These are phyloP conservation scores for Monopis laevigella DNA, from an alignment of 2,888 invertebrate species.

Conservation along the genomic window DNA sequence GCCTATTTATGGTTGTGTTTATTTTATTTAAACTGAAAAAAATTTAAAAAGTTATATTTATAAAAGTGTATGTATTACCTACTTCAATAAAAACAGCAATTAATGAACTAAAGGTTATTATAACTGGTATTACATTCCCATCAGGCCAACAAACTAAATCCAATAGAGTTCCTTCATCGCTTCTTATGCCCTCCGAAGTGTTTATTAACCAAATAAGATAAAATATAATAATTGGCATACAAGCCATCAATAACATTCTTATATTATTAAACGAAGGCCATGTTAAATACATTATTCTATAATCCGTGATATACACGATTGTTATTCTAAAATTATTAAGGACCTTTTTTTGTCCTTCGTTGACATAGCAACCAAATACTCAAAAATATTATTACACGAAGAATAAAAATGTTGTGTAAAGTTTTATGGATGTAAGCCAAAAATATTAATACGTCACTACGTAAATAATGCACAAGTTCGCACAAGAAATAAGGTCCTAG, in stretches of 20 bases:
- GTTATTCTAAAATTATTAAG: not conserved
- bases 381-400: no score
- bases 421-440: no score
- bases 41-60: no score
- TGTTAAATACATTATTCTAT: constrained; percentile 41
- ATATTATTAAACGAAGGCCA: constrained; percentile 59
- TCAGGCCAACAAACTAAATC: constrained; percentile 60
- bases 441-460: no score
- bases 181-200: constrained; percentile 52
- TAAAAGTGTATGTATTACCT: no score
- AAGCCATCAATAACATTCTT: constrained; percentile 54
- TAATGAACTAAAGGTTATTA: constrained; percentile 46
- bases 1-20: no score
- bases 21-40: no score
- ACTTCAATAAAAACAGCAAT: constrained; percentile 56
- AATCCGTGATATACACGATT: not conserved
- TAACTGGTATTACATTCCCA: constrained; percentile 56
- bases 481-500: no score
- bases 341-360: no score
- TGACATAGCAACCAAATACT: no score
- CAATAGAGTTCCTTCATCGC: constrained; percentile 51
- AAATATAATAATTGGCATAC: constrained; percentile 54
- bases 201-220: constrained; percentile 56
- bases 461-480: no score
- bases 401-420: no score